Conservation (phyloP, 2,113 vertebrate genomes). For the Brachypodius melanocephalos region DNA sequence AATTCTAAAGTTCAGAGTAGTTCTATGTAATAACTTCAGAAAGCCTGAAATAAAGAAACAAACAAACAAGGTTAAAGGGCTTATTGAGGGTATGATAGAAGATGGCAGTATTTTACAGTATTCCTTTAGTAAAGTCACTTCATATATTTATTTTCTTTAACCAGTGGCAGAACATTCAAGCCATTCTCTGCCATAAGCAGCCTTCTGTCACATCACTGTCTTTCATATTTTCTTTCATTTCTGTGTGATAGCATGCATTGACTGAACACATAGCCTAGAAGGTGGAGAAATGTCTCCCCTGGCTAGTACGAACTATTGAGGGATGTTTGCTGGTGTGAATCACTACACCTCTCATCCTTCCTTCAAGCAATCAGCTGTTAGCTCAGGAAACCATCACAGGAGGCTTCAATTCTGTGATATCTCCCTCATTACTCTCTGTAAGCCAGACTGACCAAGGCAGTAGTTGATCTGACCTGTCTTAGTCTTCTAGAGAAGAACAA, state of each 20-base stretch:
- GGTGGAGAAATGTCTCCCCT: neutral
- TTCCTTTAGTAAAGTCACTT: neutral
- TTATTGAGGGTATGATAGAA: neutral
- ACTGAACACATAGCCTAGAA: neutral
- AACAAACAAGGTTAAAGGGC: neutral
- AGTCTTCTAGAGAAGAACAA: neutral
- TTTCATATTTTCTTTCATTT: neutral
- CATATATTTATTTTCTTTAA: neutral
- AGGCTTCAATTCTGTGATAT: neutral
- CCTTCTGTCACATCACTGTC: neutral
- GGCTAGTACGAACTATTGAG: neutral
- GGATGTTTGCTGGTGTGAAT: neutral
- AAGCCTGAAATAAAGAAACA: neutral
- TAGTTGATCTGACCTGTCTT: neutral
- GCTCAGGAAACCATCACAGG: neutral
- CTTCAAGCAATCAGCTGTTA: neutral
- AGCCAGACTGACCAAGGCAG: neutral
- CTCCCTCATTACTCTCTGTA: neutral
- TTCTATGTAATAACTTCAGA: neutral
- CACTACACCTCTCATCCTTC: neutral
- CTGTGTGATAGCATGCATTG: neutral
- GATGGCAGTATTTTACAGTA: neutral
- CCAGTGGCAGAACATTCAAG: neutral
- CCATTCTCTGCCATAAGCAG: slow-evolving; percentile 5
- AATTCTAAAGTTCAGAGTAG: neutral